Evolutionary conservation across 2,113 vertebrate genomes (phyloP), one percentile per base, ranked within the genome.

Genomic region (Ophiodon elongatus): DNA sequence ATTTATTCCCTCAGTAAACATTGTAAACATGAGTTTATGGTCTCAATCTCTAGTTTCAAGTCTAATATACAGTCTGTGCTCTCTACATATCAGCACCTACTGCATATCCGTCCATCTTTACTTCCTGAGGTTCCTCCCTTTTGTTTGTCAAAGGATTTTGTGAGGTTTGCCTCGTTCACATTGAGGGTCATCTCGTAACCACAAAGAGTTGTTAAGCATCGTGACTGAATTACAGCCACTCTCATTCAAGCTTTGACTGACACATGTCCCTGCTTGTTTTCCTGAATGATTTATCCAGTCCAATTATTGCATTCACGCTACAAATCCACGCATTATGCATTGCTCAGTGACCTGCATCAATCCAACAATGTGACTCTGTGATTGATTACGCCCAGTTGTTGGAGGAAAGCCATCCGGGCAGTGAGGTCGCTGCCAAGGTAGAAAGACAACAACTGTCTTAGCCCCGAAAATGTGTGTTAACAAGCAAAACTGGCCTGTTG

Each of bases 291-390:
- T 71, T 39, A 84, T 52, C 29, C 71, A 43, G 41, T 82, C 41
- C 43, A 63, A 23, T 56, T 56, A 52, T 31, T 66, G 33, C 2
- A 57, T 1, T 21, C 57, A 52, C 75, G 64, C 67, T 60, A 15
- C 69, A 68, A 23, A 79, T 62, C 79, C 62, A 68, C 54, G 60
- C 76, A 56, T 21, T 77, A 77, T 75, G 21, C 63, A 27, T 67
- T 54, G 57, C 68, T 81, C 76, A 69, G 45, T 67, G 75, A 70
- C 59, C 76, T 75, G 82, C 79, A 84, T 80, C 72, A 59, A 39
- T 79, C 62, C 70, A 76, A 81, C 71, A 73, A 73, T 77, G 66
- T 43, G 39, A 80, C 70, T 78, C 54, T 17, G 37, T 80, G 67
- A 84, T 76, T 73, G 73, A 84, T 77, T 50, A 73, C 15, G 10